Conservation (phyloP, 2,797 vertebrate species). For the Onychomys torridus region DNA sequence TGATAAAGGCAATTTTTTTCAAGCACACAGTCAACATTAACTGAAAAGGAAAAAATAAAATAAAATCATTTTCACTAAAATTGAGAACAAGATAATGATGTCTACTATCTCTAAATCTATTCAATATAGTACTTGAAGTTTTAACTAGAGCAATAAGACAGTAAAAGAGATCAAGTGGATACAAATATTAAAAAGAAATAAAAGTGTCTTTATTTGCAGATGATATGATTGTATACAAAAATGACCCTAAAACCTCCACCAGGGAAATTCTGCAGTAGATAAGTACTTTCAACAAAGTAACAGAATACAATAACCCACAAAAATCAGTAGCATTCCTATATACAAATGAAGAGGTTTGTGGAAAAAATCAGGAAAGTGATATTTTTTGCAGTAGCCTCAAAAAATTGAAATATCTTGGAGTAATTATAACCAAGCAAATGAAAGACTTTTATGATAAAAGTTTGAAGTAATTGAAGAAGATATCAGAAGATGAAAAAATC, state of each 20-base stretch:
- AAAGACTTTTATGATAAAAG: background rate
- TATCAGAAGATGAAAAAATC: background rate
- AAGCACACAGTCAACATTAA: too few relatives aligned
- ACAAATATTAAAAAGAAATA: too few relatives aligned
- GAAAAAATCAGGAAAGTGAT: background rate
- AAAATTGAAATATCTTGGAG: background rate
- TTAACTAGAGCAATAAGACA: too few relatives aligned
- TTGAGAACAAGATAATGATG: too few relatives aligned
- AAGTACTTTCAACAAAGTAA: background rate
- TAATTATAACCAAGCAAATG: background rate
- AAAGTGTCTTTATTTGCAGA: background rate
- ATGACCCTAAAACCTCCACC: background rate
- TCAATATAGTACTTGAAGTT: too few relatives aligned
- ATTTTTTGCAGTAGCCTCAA: background rate
- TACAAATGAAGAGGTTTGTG: background rate
- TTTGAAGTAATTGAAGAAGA: background rate
- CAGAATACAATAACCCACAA: background rate
- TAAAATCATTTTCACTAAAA: too few relatives aligned
- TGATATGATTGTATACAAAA: background rate
- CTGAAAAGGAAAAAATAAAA: too few relatives aligned
- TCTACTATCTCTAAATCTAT: too few relatives aligned
- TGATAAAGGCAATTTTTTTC: too few relatives aligned
- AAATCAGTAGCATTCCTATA: background rate
- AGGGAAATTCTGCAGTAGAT: background rate
- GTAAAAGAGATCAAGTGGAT: too few relatives aligned